A percentile compares a stretch with the other conserved stretches of the same genome.
These are phyloP conservation scores for Oryzias dopingdopingensis DNA, from an alignment of 2,797 vertebrate genomes.

Conservation along the genomic window DNA sequence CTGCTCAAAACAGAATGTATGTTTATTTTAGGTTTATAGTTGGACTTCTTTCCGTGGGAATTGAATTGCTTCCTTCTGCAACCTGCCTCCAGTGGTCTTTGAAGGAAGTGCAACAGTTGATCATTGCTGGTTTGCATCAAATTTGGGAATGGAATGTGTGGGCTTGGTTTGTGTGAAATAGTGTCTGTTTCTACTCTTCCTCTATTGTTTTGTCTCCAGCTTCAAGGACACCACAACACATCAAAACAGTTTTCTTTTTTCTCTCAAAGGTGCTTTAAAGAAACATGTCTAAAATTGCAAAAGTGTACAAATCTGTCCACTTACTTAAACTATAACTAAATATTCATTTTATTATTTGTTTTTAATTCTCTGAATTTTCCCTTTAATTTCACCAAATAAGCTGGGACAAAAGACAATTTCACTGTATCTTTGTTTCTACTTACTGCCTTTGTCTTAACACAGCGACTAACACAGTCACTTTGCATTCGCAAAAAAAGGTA, in stretches of 20 bases:
- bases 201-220: not conserved
- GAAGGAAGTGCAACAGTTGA: no score
- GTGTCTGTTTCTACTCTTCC: not conserved
- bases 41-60: not conserved
- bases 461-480: conserved; percentile 16
- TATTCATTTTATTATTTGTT: no score
- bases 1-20: no score
- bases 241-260: not conserved
- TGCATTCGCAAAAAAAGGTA: conserved; percentile 40
- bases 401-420: not conserved
- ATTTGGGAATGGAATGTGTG: no score
- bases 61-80: not conserved
- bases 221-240: not conserved
- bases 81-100: no score
- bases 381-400: not conserved
- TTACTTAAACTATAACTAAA: no score
- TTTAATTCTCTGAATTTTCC: no score
- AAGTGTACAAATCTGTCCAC: no score
- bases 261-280: not conserved
- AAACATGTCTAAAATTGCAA: not conserved
- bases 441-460: not conserved
- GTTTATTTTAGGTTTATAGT: no score
- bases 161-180: no score
- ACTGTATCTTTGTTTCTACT: not conserved
- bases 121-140: no score